Evolutionary conservation across 1,140 invertebrate genomes (phyloP), one percentile per base, ranked within the genome.

Genomic region (Sminthurinus signatus): DNA sequence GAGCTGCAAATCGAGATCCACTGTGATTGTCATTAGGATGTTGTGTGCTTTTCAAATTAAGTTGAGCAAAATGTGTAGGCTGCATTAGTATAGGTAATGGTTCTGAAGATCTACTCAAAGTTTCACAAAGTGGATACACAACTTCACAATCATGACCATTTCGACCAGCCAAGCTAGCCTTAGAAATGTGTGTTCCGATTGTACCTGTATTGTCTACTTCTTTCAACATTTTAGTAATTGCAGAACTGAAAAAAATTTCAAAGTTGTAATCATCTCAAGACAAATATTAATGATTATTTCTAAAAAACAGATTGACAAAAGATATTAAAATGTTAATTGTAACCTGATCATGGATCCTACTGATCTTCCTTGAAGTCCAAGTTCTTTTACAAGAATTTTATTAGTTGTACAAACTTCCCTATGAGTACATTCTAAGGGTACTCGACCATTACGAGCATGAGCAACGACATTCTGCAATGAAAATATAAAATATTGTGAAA

Each of bases 401-500:
- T 70, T 70, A 8, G 56, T 32, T 8, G 52, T 32, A 60, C 68
- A 70, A 17, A 70, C 65, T 62, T 66, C 57, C 19, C 57, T 42
- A 21, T 54, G 51, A 2, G 64, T 66, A 44, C 68, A 70, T 23
- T 64, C 61, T 17, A 64, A 32, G 28, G 68, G 62, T 29, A 70
- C 43, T 43, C 39, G 36, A 17, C 64, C 64, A 48, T 63, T 43
- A 23, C 65, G 31, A 17, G 64, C 68, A 28, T 67, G 58, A 28
- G 60, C 58, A 39, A 70, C 57, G 19, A 61, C 61, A 55, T 70
- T 70, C 68, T 70, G 60, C 58, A 39, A 70, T 54, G 19, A 61
- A 57, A 55, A 67, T 70, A 64, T 70, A 48, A 25, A 25, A 5
- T n/a, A 5, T 19, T n/a, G 8, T 19, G 19, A 25, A 48, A 25